phyloP scores from a whole-genome alignment of 2,797 vertebrate species.

The Pangasius krempfi region DNA sequence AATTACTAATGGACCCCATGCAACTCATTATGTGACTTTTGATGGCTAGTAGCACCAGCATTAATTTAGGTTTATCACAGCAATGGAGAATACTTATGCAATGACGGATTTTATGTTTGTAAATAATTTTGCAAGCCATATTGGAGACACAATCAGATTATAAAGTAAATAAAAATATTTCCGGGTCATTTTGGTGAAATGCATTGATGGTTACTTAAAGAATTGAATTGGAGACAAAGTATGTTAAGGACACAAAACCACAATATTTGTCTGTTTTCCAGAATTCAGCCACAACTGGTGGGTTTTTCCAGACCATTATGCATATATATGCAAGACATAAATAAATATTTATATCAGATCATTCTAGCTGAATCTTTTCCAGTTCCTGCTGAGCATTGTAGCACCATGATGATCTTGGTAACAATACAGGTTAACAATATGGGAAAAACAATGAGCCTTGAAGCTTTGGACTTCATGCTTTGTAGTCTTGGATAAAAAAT shows the following conservation, averaged over 20 bases:
- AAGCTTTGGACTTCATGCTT: conserved; percentile 45
- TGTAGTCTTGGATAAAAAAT: conserved; percentile 50
- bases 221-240: neutral
- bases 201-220: neutral
- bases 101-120: neutral
- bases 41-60: neutral
- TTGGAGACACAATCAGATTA: neutral
- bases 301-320: neutral
- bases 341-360: too few relatives aligned
- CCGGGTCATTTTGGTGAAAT: neutral
- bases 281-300: neutral
- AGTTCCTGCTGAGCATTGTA: conserved; percentile 30
- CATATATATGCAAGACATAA: neutral
- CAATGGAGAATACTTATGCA: neutral
- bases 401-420: conserved; percentile 27
- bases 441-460: conserved; percentile 49
- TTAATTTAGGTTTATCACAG: neutral
- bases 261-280: neutral
- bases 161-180: neutral
- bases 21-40: neutral
- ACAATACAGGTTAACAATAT: conserved; percentile 34
- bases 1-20: neutral
- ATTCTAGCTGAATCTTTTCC: neutral
- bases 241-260: neutral
- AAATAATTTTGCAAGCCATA: neutral